phyloP scores from a whole-genome alignment of 2,113 vertebrate genomes.

The Pagrus major region DNA sequence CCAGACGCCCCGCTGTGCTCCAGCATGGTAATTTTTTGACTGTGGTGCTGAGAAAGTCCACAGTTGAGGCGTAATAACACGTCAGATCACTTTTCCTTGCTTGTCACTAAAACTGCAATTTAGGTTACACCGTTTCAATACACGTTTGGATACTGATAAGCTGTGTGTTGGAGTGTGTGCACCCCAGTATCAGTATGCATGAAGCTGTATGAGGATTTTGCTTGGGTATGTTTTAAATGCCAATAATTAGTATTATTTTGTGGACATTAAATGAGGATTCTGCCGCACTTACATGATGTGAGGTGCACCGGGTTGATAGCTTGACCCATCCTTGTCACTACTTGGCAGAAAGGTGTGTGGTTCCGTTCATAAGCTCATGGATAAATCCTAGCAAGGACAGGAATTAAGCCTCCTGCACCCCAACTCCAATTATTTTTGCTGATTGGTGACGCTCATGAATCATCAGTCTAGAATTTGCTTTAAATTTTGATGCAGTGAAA shows the following conservation, averaged over 20 bases:
- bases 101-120: slow-evolving; percentile 24
- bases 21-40: slow-evolving; percentile 4
- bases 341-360: background rate
- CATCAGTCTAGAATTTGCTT: background rate
- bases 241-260: background rate
- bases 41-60: slow-evolving; percentile 8
- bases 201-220: background rate
- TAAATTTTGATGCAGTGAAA: background rate
- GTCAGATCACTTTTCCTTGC: slow-evolving; percentile 22
- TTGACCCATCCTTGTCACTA: background rate
- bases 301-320: background rate
- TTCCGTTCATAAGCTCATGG: background rate
- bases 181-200: background rate
- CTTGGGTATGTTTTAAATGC: background rate
- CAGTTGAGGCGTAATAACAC: background rate
- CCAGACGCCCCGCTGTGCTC: slow-evolving; percentile 35
- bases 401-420: background rate
- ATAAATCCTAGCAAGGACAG: background rate
- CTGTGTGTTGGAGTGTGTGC: background rate
- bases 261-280: background rate
- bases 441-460: background rate
- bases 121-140: slow-evolving; percentile 20
- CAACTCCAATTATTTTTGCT: background rate
- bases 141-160: background rate
- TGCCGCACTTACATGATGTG: background rate